Base-by-base conservation (phyloP, 1,140 invertebrate genomes). In the Samia ricini region DNA sequence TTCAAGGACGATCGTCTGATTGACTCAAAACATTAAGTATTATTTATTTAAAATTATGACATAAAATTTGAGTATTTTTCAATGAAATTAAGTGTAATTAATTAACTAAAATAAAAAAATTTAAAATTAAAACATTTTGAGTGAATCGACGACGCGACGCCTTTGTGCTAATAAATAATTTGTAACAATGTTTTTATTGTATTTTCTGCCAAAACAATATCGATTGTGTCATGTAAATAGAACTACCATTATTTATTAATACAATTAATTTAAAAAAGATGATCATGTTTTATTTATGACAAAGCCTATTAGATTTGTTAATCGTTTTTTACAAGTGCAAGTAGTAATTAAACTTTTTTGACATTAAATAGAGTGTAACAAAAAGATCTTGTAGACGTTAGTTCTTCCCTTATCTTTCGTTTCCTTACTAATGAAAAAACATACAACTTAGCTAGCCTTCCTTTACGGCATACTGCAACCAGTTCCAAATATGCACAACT, bases 211-310 rank as follows among this genome's bases (percentile, higher is more conserved):
- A 88, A 90, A 90, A 88, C 84, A 88, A 88, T 22, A 81, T 78
- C 78, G 69, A 88, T 81, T 87, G 88, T 90, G 88, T 90, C 88
- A 88, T 90, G 88, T 90, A 90, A 88, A 90, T 90, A 90, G 79
- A 90, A 88, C 85, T 88, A 90, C 88, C 88, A 90, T 88, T 90
- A 90, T 90, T 90, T 90, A 90, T 90, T 90, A 90, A 90, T 90
- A 90, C 84, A 90, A 88, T 90, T 69, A 88, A 88, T 90, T 90
- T 86, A 88, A 90, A 88, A 88, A 79, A 75, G 64, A 69, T 60
- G 75, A 64, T 42, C 48, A 72, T 74, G 76, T 88, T 89, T 88
- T 73, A 80, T 87, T 85, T 79, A 4, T 67, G 4, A 42, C n/a
- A 1, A 42, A 42, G 2, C 33, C 33, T 10, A 29, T 1, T 29